These are phyloP conservation scores for Mastigias papua DNA, from an alignment of 30 jellyfish, hydroid and myxozoan genomes.

Conservation along the genomic window DNA sequence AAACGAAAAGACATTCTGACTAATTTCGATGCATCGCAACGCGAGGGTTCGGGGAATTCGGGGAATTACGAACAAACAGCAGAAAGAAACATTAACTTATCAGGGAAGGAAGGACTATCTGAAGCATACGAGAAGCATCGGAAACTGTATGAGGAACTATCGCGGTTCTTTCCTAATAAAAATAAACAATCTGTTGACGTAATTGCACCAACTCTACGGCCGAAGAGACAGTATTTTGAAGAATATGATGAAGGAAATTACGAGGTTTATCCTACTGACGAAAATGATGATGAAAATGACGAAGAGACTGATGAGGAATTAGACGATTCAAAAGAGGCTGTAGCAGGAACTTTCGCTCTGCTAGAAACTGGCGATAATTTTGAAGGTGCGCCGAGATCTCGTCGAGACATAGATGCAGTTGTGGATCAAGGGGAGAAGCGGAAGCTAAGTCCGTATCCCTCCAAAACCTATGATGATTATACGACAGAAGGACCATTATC, in stretches of 20 bases:
- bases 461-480: conserved; percentile 13
- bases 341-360: neutral
- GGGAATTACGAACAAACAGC: conserved; percentile 12
- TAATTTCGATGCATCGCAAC: conserved; percentile 45
- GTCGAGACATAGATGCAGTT: conserved; percentile 8
- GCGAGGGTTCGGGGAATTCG: conserved; percentile 48
- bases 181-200: neutral
- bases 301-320: conserved; percentile 7
- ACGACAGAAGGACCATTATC: neutral
- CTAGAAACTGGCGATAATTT: neutral
- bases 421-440: conserved; percentile 7
- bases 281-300: neutral
- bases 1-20: conserved; percentile 11
- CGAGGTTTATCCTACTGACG: conserved; percentile 5
- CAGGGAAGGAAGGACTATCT: neutral
- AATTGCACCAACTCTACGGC: conserved; percentile 11
- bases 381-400: conserved; percentile 24
- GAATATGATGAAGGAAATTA: neutral
- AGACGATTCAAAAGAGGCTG: neutral
- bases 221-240: conserved; percentile 16
- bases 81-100: neutral
- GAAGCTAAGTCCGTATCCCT: conserved; percentile 17
- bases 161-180: conserved; percentile 38
- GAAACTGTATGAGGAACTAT: conserved; percentile 51
- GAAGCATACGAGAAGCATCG: conserved; percentile 38